Conservation (phyloP, 2,797 vertebrate species). For the Hippopotamyrus pictus region DNA sequence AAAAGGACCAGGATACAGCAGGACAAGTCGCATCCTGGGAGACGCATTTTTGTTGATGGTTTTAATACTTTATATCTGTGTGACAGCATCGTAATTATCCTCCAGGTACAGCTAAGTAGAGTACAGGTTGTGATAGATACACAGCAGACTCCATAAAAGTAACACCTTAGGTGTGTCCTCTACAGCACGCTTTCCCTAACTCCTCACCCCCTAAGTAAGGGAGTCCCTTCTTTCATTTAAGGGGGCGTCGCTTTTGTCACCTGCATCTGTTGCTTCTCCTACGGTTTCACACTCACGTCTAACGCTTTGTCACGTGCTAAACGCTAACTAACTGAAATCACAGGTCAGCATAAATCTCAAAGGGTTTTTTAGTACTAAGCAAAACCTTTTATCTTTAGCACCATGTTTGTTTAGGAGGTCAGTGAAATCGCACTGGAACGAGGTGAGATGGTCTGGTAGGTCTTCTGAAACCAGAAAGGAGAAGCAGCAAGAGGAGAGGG, state of each 20-base stretch:
- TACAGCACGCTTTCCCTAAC: not conserved
- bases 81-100: not conserved
- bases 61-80: not conserved
- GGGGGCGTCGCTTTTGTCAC: not conserved
- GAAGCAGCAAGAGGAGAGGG: not conserved
- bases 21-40: not conserved
- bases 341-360: not conserved
- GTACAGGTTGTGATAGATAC: not conserved
- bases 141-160: not conserved
- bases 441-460: not conserved
- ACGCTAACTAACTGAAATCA: not conserved
- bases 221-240: not conserved
- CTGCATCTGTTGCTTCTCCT: not conserved
- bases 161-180: not conserved
- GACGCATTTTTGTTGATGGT: not conserved
- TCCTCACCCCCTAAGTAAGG: not conserved
- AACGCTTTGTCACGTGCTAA: slow-evolving; percentile 5
- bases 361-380: not conserved
- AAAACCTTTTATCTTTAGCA: not conserved
- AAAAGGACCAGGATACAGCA: too few species aligned
- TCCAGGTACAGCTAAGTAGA: not conserved
- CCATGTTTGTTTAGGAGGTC: slow-evolving; percentile 6
- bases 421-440: not conserved
- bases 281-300: not conserved
- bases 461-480: not conserved